phyloP scores from a whole-genome alignment of 2,888 invertebrate genomes.

The Amphimallon solstitiale region DNA sequence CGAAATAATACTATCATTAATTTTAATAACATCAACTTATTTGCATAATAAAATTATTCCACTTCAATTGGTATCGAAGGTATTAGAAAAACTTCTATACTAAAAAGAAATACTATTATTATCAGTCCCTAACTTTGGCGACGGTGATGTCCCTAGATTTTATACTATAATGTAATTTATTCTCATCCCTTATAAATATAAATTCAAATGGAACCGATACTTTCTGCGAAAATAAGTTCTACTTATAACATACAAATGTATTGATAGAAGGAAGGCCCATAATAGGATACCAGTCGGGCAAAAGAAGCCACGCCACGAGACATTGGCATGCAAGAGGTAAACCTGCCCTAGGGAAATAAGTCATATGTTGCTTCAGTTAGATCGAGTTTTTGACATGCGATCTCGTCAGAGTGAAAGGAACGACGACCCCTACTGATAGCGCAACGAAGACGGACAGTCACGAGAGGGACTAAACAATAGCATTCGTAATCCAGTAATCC shows the following conservation, averaged over 20 bases:
- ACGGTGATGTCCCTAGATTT: not conserved
- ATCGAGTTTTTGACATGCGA: conserved; percentile 51
- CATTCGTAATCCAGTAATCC: conserved; percentile 47
- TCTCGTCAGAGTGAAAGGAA: conserved; percentile 36
- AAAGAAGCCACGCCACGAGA: conserved; percentile 36
- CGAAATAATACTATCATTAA: too few relatives aligned
- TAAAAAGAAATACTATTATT: too few relatives aligned
- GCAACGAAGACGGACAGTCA: conserved; percentile 37
- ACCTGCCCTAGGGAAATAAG: conserved; percentile 51
- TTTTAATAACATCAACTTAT: too few relatives aligned
- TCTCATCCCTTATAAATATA: conserved; percentile 23
- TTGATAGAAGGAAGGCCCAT: conserved; percentile 2
- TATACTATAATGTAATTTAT: conserved; percentile 26
- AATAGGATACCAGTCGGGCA: conserved; percentile 34
- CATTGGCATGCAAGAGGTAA: conserved; percentile 48
- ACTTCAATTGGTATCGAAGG: too few relatives aligned
- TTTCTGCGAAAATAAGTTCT: not conserved
- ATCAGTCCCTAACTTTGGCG: too few relatives aligned
- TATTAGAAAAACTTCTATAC: too few relatives aligned
- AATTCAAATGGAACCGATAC: not conserved
- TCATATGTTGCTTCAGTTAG: conserved; percentile 49
- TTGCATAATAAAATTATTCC: too few relatives aligned
- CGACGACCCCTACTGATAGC: not conserved
- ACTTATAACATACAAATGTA: not conserved
- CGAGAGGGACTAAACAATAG: conserved; percentile 42